Base-by-base conservation (phyloP, 2,888 invertebrate genomes). In the Parthenolecanium corni region DNA sequence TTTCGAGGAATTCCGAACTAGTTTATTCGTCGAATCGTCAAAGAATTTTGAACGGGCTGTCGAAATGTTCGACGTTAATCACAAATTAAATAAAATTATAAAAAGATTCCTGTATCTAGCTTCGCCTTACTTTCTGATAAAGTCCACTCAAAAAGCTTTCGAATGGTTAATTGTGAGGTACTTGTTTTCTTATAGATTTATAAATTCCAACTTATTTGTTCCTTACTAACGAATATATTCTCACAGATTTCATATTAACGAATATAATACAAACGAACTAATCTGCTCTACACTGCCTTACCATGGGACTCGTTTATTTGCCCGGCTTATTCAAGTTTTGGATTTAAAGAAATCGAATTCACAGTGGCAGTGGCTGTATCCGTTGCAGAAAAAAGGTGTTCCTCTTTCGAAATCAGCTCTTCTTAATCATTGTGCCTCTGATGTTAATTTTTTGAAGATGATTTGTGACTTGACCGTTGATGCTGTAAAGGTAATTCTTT, bases 301-400 rank as follows among this genome's bases (percentile, higher is more conserved):
- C 72, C 93, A 96, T 73, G 90, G 93, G 70, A 90, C 92, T 0
- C 86, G 86, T 67, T 84, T 89, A 66, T 98, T 96, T 76, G 83
- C 89, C 0, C 75, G 81, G 63, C 76, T 90, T 53, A 72, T 96
- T 1, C 89, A 93, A 73, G 76, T 92, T 1, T 71, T 89, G 69
- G 78, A 84, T 58, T 72, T 94, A 12, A 78, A 78, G 20, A 62
- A 52, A 65, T 64, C 66, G 1, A 62, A 67, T n/a, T 80, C 81
- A 61, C 77, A 79, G 64, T 93, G 89, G 88, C 75, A 78, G 67
- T 93, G 90, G 86, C 73, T 96, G 25, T 73, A 78, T 25, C 77
- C 82, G 0, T 71, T 89, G 2, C 86, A 89, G 72, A 85, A 85
- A 71, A 77, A 82, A 11, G 89, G 90, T 1, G 75, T 85, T 9